Evolutionary conservation across 2,113 vertebrate species (phyloP), one percentile per base, ranked within the genome.

Genomic region (Eulemur rufifrons): DNA sequence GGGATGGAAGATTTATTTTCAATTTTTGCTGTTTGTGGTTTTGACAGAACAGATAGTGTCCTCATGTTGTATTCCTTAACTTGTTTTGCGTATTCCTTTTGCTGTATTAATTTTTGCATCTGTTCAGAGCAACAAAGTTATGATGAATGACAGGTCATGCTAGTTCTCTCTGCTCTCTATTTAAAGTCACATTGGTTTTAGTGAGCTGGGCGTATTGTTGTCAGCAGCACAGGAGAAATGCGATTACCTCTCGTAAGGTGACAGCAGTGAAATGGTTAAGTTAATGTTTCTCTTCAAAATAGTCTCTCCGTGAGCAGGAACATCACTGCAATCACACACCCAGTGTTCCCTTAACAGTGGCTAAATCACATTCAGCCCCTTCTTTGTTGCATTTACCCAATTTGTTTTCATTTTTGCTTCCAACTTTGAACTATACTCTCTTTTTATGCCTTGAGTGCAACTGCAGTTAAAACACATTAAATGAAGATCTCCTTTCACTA

Each of bases 81-180:
- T 93, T 98, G 98, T 94, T 98, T 98, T 97, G 99, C 99, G 91
- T 99, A 99, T 98, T 99, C 99, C 98, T 98, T 99, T 86, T 99
- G 99, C 89, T 98, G 98, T 95, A 97, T 98, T 80, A 99, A 96
- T 97, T 99, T 99, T 98, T 99, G 98, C 96, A 98, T 99, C 99
- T 99, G 98, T 91, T 96, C 94, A 91, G 81, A 91, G 95, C 96
- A 97, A 97, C 94, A 92, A 52, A 78, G 10, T 9, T 1, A 1
- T 1, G 11, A 37, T 88, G 95, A 73, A n/a, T 76, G 34, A 29
- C 83, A 12, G 1, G 17, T 50, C 37, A 96, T 86, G 34, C 34
- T 20, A 0, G 66, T 91, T 21, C 1, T 50, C 95, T 89, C 85
- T 93, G 76, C 45, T 81, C 64, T 93, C 86, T 87, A 1, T 13